A percentile compares a stretch with the other conserved stretches of the same genome.
Evolutionary conservation across 2,113 vertebrate genomes (phyloP).

Genomic region (Oncorhynchus nerka): DNA sequence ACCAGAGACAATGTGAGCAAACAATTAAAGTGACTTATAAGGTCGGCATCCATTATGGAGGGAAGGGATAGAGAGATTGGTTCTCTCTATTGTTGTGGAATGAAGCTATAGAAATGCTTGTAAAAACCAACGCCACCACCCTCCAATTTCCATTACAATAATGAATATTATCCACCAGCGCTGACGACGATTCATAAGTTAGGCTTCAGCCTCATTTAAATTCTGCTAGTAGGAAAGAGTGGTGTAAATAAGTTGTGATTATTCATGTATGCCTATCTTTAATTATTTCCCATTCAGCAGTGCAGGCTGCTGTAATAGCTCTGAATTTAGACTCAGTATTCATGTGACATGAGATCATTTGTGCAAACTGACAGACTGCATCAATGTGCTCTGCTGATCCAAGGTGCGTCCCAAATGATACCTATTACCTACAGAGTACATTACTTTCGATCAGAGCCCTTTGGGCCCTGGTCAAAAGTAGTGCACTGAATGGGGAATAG

Average conservation of each 20-base stretch:
- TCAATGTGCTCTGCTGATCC: not conserved
- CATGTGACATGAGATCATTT: not conserved
- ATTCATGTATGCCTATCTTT: conserved; percentile 55
- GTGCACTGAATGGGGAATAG: not conserved
- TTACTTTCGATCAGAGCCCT: not conserved
- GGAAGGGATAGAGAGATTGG: not conserved
- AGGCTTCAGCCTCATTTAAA: conserved; percentile 52
- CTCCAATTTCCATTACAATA: conserved; percentile 42
- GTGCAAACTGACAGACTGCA: not conserved
- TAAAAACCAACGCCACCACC: conserved; percentile 27
- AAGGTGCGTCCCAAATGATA: too few relatives aligned
- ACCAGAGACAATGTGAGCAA: conserved; percentile 46
- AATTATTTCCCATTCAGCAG: conserved; percentile 48
- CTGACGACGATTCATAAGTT: conserved; percentile 46
- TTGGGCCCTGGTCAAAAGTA: not conserved
- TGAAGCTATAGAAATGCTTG: conserved; percentile 22
- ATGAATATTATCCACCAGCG: conserved; percentile 50
- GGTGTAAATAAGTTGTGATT: conserved; percentile 41
- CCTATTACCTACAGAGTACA: too few relatives aligned
- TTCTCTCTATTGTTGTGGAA: conserved; percentile 11
- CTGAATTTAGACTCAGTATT: conserved; percentile 2
- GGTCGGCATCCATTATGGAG: not conserved
- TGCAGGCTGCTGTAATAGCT: conserved; percentile 22
- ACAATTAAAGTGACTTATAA: conserved; percentile 49
- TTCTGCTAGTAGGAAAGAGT: conserved; percentile 37